Percentiles rank a stretch among this genome's conserved stretches.
Evolutionary conservation across 2,113 vertebrate genomes (phyloP).

Genomic region (Atrichornis clamosus): DNA sequence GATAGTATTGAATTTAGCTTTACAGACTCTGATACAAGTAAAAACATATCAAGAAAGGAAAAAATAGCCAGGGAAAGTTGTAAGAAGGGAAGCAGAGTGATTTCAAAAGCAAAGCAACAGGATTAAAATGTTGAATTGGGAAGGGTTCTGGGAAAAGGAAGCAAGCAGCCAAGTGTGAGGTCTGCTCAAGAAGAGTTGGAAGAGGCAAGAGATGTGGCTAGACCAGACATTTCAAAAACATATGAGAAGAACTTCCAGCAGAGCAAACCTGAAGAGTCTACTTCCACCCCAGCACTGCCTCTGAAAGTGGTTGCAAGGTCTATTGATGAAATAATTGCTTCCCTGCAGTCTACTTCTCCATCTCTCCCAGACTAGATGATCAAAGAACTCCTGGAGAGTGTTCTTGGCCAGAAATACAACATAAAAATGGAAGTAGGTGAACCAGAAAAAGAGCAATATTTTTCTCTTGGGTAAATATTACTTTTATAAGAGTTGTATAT

Average conservation of each 20-base stretch:
- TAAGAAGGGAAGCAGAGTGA: neutral
- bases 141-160: constrained; percentile 9
- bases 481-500: constrained; percentile 49
- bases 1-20: neutral
- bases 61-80: neutral
- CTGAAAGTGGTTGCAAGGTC: constrained; percentile 36
- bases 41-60: neutral
- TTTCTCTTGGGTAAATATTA: constrained; percentile 44
- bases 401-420: constrained; percentile 72
- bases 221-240: neutral
- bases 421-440: constrained; percentile 70
- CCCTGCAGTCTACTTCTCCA: constrained; percentile 63
- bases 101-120: neutral
- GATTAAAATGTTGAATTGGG: neutral
- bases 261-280: neutral
- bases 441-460: constrained; percentile 14
- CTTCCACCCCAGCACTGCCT: neutral
- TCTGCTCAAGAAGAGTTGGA: constrained; percentile 28
- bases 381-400: constrained; percentile 70
- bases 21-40: neutral
- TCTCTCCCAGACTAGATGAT: constrained; percentile 65
- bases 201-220: neutral
- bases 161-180: constrained; percentile 55
- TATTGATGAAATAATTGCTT: constrained; percentile 76
- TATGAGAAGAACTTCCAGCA: neutral